Evolutionary conservation across 2,113 vertebrate species (phyloP).

Genomic region (Zootoca vivipara): DNA sequence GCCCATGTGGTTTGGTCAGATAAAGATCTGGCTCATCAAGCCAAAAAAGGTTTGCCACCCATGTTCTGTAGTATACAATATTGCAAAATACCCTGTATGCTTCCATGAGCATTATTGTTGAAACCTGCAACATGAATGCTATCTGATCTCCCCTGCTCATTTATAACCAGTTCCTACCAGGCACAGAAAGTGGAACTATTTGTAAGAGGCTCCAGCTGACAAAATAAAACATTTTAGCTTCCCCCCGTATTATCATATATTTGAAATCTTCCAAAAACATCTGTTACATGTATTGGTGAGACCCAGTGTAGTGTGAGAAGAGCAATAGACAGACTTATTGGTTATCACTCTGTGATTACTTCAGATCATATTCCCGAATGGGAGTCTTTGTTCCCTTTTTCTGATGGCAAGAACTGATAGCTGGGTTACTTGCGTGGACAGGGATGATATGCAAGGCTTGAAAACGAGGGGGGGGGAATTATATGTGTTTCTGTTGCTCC

Average conservation of each 20-base stretch:
- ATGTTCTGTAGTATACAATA: too few species aligned
- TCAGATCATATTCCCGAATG: background rate
- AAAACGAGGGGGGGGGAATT: background rate
- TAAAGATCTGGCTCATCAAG: too few species aligned
- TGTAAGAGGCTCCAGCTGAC: too few species aligned
- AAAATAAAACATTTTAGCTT: background rate
- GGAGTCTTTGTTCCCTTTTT: background rate
- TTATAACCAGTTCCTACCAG: background rate
- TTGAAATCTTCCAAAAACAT: background rate
- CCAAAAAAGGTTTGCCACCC: too few species aligned
- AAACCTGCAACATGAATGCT: background rate
- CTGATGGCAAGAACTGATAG: background rate
- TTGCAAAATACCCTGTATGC: too few species aligned
- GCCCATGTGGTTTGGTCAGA: too few species aligned
- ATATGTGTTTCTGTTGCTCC: background rate
- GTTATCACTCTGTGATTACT: background rate
- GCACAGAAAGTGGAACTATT: background rate
- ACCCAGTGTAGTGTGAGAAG: too few species aligned
- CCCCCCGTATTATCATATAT: background rate
- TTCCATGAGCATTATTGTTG: background rate
- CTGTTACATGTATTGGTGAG: background rate
- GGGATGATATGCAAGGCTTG: background rate
- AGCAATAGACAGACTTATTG: too few species aligned
- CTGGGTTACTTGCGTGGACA: background rate
- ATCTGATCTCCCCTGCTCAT: too few species aligned